Conservation (phyloP, 2,888 invertebrate genomes). For the Laothoe populi region DNA sequence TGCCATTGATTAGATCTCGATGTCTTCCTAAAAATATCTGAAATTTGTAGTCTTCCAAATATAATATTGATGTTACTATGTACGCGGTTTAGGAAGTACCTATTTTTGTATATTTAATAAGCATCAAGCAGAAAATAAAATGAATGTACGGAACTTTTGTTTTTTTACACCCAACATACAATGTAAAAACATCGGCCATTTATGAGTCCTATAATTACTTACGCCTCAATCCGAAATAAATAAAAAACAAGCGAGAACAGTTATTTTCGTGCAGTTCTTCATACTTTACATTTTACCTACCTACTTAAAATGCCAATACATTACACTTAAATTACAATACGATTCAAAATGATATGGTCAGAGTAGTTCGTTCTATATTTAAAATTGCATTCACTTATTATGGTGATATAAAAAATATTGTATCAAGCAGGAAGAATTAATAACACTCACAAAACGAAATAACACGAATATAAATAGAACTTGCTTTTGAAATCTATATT, state of each 20-base stretch:
- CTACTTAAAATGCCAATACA: constrained; percentile 7
- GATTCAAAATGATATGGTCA: constrained; percentile 10
- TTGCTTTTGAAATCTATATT: neutral
- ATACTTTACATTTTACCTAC: constrained; percentile 13
- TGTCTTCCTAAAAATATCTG: constrained; percentile 65
- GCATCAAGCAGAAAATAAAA: constrained; percentile 9
- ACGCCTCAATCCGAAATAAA: neutral
- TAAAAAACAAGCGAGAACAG: constrained; percentile 9
- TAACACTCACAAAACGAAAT: neutral
- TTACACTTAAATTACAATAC: constrained; percentile 14
- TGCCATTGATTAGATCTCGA: constrained; percentile 79
- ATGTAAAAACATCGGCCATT: constrained; percentile 19
- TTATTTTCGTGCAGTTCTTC: constrained; percentile 13
- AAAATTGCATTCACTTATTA: neutral
- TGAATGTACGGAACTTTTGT: neutral
- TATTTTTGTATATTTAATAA: constrained; percentile 1
- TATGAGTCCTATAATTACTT: constrained; percentile 19
- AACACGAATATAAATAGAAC: neutral
- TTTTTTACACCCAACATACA: neutral
- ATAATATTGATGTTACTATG: constrained; percentile 15
- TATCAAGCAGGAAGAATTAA: neutral
- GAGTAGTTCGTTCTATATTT: neutral
- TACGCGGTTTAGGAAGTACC: constrained; percentile 7
- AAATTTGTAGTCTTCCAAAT: constrained; percentile 48
- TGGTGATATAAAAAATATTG: neutral